phyloP scores from a whole-genome alignment of 1,140 invertebrate genomes.

The Homarus americanus region DNA sequence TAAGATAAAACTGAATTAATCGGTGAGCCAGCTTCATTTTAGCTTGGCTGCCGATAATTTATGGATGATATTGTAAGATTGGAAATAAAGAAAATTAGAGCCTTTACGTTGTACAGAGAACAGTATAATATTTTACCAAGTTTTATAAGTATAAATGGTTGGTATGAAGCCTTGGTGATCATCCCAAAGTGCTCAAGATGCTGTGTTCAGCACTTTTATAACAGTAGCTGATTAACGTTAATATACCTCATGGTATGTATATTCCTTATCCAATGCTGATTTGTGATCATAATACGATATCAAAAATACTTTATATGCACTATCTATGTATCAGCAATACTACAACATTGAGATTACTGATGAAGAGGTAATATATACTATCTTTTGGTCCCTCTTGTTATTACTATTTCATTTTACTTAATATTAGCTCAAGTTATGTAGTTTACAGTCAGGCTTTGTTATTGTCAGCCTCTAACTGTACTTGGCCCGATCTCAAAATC shows the following conservation, averaged over 20 bases:
- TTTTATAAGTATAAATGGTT: slow-evolving; percentile 68
- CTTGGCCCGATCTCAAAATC: slow-evolving; percentile 2
- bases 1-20: slow-evolving; percentile 17
- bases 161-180: slow-evolving; percentile 62
- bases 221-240: slow-evolving; percentile 58
- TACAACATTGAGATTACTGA: slow-evolving; percentile 43
- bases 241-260: slow-evolving; percentile 70
- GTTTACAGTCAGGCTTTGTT: slow-evolving; percentile 41
- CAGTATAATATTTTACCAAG: slow-evolving; percentile 62
- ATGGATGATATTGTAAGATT: slow-evolving; percentile 7
- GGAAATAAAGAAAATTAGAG: slow-evolving; percentile 36
- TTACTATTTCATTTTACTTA: slow-evolving; percentile 42
- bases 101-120: slow-evolving; percentile 48
- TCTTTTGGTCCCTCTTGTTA: slow-evolving; percentile 47
- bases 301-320: slow-evolving; percentile 67
- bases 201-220: slow-evolving; percentile 71
- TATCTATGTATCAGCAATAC: slow-evolving; percentile 52
- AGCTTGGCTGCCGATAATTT: slow-evolving; percentile 22
- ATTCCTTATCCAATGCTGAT: slow-evolving; percentile 44
- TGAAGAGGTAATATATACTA: slow-evolving; percentile 38
- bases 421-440: slow-evolving; percentile 46
- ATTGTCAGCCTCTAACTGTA: background rate
- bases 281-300: slow-evolving; percentile 67
- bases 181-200: slow-evolving; percentile 66
- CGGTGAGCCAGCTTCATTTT: background rate